Conservation (phyloP, 2,797 vertebrate genomes). For the Pseudocheirus occidentalis region DNA sequence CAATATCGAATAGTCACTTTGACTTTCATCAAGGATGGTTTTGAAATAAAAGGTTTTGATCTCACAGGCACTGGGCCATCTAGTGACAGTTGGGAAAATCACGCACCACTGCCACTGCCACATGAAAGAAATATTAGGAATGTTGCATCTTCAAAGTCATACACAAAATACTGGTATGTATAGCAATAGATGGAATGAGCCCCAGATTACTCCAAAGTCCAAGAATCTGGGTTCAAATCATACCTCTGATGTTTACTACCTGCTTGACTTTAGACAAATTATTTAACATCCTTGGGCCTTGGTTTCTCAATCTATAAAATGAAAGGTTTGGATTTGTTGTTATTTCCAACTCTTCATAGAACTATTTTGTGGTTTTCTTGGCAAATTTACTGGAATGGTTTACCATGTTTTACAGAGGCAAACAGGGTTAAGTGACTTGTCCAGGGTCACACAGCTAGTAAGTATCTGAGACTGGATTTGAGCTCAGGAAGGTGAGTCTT, state of each 20-base stretch:
- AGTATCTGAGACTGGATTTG: background rate
- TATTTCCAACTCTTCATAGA: background rate
- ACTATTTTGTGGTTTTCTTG: background rate
- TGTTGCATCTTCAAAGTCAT: background rate
- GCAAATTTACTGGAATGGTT: background rate
- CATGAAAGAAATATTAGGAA: background rate
- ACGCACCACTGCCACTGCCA: background rate
- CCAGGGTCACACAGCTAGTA: background rate
- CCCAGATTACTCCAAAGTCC: background rate
- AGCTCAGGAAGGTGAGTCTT: background rate
- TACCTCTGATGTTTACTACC: background rate
- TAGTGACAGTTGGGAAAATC: slow-evolving; percentile 41
- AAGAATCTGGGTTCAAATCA: background rate
- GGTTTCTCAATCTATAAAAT: background rate
- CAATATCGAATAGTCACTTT: slow-evolving; percentile 11
- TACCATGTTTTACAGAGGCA: background rate
- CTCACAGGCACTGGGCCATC: slow-evolving; percentile 36
- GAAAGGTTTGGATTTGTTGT: background rate
- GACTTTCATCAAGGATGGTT: slow-evolving; percentile 52
- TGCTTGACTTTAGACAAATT: background rate
- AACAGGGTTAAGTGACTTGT: background rate
- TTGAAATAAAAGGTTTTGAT: slow-evolving; percentile 51
- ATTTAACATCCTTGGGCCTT: background rate
- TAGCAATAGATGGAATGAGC: background rate
- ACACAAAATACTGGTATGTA: background rate